Conservation (phyloP, 2,888 invertebrate genomes). For the Antheraea yamamai region DNA sequence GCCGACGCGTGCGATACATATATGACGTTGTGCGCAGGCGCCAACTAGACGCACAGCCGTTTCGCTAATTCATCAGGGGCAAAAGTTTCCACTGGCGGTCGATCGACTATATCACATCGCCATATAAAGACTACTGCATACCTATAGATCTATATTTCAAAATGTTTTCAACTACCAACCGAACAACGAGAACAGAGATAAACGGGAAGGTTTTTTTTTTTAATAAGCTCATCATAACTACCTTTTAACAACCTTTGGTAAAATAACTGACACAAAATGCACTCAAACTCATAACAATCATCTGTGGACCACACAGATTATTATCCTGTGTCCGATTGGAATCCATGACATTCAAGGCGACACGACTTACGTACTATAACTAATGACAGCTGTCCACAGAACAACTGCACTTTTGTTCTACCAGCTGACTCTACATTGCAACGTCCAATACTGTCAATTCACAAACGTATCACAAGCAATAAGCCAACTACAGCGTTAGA, state of each 20-base stretch:
- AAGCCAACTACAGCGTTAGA: background rate
- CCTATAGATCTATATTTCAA: background rate
- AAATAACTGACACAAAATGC: no score
- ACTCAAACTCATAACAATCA: no score
- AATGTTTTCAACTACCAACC: background rate
- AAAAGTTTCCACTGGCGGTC: conserved; percentile 31
- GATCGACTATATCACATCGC: conserved; percentile 6
- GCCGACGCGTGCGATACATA: conserved; percentile 26
- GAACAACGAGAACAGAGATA: background rate
- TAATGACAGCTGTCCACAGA: background rate
- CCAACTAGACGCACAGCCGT: conserved; percentile 64
- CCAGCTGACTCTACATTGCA: background rate
- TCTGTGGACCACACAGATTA: no score
- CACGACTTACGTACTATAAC: background rate
- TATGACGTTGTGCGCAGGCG: conserved; percentile 42
- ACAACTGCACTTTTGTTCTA: background rate
- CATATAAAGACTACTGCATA: conserved; percentile 1
- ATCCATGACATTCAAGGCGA: no score
- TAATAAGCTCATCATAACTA: no score
- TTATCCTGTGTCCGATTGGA: no score
- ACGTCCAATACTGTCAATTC: background rate
- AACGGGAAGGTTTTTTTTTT: no score
- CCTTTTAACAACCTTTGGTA: no score
- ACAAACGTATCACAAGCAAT: background rate
- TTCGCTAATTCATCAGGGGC: conserved; percentile 78